Conservation (phyloP, 2,113 vertebrate species). For the Mellivora capensis region DNA sequence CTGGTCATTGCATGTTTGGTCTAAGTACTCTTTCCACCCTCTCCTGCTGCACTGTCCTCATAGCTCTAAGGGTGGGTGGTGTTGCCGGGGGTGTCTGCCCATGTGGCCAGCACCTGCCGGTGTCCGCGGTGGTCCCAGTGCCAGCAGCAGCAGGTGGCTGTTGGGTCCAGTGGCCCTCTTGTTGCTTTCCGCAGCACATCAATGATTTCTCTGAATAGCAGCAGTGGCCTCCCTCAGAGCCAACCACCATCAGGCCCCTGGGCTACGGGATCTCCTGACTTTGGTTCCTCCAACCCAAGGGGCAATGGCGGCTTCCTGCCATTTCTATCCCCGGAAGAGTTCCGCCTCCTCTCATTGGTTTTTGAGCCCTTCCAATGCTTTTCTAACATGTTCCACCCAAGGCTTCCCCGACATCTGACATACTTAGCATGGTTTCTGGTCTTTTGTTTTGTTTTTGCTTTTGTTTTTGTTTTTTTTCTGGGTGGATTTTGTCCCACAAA, state of each 20-base stretch:
- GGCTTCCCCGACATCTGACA: neutral
- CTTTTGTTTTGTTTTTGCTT: neutral
- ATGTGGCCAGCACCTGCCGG: fast-evolving
- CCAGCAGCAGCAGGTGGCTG: neutral
- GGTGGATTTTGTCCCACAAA: neutral
- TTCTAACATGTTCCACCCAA: neutral
- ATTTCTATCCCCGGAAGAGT: neutral
- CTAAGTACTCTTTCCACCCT: neutral
- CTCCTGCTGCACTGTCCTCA: neutral
- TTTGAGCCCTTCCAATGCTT: neutral
- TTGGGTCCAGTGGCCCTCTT: neutral
- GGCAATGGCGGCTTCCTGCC: neutral
- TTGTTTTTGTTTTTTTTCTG: neutral
- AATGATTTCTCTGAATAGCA: neutral
- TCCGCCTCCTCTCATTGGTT: neutral
- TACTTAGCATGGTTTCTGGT: neutral
- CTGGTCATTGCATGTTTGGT: too few relatives aligned
- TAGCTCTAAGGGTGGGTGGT: neutral
- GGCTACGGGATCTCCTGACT: neutral
- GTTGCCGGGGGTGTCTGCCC: neutral
- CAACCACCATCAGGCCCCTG: neutral
- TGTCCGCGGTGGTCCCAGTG: neutral
- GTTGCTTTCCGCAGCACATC: neutral
- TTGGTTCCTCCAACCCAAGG: neutral
- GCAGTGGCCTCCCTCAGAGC: too few relatives aligned